Conservation (phyloP, 2,113 vertebrate genomes). For the Prochilodus magdalenae region DNA sequence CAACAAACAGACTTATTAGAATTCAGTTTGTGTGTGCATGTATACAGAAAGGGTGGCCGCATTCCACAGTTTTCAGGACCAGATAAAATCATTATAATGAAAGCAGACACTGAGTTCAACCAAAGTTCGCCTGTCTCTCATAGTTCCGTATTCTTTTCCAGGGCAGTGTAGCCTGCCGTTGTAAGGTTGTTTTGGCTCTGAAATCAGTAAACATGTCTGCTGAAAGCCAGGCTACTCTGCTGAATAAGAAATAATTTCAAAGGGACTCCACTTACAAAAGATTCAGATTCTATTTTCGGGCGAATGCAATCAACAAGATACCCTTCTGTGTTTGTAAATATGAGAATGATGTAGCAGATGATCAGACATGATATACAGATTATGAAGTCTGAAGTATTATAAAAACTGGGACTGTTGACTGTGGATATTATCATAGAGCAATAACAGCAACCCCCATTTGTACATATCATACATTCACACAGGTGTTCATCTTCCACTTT, state of each 20-base stretch:
- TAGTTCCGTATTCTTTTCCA: slow-evolving; percentile 8
- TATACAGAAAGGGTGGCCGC: not conserved
- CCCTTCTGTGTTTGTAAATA: not conserved
- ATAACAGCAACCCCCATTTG: not conserved
- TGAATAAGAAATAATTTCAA: not conserved
- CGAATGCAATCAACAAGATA: not conserved
- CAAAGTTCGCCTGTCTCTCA: slow-evolving; percentile 1
- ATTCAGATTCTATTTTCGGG: not conserved
- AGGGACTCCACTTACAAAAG: not conserved
- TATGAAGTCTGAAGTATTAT: not conserved
- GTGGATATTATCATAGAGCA: not conserved
- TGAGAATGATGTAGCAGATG: not conserved
- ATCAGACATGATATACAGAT: not conserved
- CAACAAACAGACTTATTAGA: not conserved
- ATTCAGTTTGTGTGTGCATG: not conserved
- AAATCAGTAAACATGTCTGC: slow-evolving; percentile 38
- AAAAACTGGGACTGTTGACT: not conserved
- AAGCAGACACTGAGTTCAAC: slow-evolving; percentile 16
- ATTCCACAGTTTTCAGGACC: not conserved
- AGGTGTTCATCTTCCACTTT: not conserved
- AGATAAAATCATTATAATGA: slow-evolving; percentile 15
- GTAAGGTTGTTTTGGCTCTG: slow-evolving; percentile 5
- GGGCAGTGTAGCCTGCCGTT: not conserved
- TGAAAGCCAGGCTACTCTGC: not conserved
- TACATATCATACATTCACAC: not conserved